Evolutionary conservation across 2,797 vertebrate genomes (phyloP), one percentile per base, ranked within the genome.

Genomic region (Taeniopygia guttata): DNA sequence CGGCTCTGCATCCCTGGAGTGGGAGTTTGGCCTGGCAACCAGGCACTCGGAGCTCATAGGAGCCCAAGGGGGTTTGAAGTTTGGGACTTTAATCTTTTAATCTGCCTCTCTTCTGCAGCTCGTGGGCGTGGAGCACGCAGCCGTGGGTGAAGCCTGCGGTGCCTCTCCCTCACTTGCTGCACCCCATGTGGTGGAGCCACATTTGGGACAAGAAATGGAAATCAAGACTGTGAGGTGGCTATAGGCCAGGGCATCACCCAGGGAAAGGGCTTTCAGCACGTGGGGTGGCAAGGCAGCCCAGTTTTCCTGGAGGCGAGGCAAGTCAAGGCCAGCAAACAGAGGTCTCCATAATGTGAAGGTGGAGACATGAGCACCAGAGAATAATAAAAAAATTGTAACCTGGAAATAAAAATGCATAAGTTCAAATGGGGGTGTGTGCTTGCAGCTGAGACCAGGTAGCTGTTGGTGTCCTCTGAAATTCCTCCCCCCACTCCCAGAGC

Each of bases 21-120:
- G 92, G 95, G 93, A 93, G 93, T 69, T 78, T 52, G 84, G 89
- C 92, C 95, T 67, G 3, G 1, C 85, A 92, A 80, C 82, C 86
- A 89, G 62, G n/a, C n/a, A n/a, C n/a, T n/a, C n/a, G 36, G 77
- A 92, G 91, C 93, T 83, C 91, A n/a, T 38, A 7, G 83, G 49
- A 91, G 82, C 95, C 94, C 13, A 16, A 76, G 88, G 94, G 72
- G 60, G n/a, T 27, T 88, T 85, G 88, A 43, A 60, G 72, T 78
- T 66, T 87, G 79, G 51, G 79, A 93, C 77, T 96, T 94, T 54
- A 83, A 87, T 95, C 84, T 70, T 95, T 75, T 86, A 58, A 68
- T 93, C 87, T 87, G 76, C 46, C 49, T 56, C 70, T 54, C 73
- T 51, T 17, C 84, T 68, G 1, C 0, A 6, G 18, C 11, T 52